Evolutionary conservation across 2,797 vertebrate genomes (phyloP).

Genomic region (Typhlichthys subterraneus): DNA sequence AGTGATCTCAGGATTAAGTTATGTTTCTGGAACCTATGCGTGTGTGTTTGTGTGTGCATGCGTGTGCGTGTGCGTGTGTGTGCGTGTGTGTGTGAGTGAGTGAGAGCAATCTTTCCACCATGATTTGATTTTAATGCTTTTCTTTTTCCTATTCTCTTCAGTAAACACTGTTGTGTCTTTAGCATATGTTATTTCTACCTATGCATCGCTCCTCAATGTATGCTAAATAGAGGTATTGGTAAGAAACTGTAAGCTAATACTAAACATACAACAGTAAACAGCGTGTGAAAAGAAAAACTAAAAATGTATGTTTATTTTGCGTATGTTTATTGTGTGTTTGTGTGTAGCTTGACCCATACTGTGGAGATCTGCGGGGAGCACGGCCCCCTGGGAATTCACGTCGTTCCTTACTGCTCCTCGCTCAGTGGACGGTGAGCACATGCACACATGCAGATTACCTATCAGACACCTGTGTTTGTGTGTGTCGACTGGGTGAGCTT

Average conservation of each 20-base stretch:
- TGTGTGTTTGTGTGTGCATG: slow-evolving; percentile 4
- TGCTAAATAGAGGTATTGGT: no score
- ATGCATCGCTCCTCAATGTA: no score
- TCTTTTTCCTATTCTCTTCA: no score
- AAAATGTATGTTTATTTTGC: slow-evolving; percentile 24
- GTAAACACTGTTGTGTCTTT: no score
- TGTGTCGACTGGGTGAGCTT: slow-evolving; percentile 54
- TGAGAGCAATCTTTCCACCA: neutral
- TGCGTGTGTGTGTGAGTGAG: neutral
- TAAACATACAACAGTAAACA: neutral
- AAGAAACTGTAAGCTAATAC: no score
- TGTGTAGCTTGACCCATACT: slow-evolving; percentile 83
- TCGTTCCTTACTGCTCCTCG: slow-evolving; percentile 93
- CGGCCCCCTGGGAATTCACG: slow-evolving; percentile 92
- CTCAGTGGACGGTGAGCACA: slow-evolving; percentile 91
- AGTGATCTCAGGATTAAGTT: no score
- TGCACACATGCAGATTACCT: neutral
- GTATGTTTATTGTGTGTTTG: slow-evolving; percentile 33
- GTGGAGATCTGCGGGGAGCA: slow-evolving; percentile 92
- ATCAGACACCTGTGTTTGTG: slow-evolving; percentile 13
- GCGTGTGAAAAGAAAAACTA: neutral
- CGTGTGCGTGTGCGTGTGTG: neutral
- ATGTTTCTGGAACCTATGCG: neutral
- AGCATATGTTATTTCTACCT: no score
- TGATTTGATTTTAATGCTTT: no score